Evolutionary conservation across 1,140 invertebrate species (phyloP).

Genomic region (Schlechtendalia chinensis): DNA sequence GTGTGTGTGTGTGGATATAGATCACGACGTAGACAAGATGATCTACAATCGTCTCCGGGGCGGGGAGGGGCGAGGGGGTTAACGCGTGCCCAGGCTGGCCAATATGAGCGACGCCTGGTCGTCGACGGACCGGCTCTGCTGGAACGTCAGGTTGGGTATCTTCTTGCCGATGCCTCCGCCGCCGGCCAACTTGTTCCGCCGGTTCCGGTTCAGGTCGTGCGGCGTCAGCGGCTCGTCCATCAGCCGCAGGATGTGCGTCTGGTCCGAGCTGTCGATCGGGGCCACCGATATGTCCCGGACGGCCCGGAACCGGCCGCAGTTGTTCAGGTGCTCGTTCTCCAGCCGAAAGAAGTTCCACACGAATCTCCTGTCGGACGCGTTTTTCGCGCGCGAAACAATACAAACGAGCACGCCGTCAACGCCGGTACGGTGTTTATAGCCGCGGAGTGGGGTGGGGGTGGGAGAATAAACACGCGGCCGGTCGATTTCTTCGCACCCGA

Average conservation of each 20-base stretch:
- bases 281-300: conserved; percentile 98
- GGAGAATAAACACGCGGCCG: too few species aligned
- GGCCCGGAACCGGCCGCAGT: conserved; percentile 98
- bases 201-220: conserved; percentile 24
- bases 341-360: conserved; percentile 99
- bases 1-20: too few species aligned
- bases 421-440: too few species aligned
- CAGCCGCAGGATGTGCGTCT: conserved; percentile 68
- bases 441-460: too few species aligned
- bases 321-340: conserved; percentile 99
- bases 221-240: conserved; percentile 63
- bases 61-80: background rate
- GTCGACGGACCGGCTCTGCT: conserved; percentile 29
- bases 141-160: conserved; percentile 37
- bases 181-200: conserved; percentile 10
- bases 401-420: too few species aligned
- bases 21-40: too few species aligned
- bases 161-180: conserved; percentile 39
- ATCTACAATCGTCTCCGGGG: too few species aligned
- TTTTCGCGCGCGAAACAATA: too few species aligned
- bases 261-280: conserved; percentile 86
- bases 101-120: conserved; percentile 36
- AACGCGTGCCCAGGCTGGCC: conserved; percentile 30
- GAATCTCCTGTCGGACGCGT: conserved; percentile 70
- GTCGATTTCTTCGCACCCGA: too few species aligned